Evolutionary conservation across 2,888 invertebrate species (phyloP).

Genomic region (Hermodice carunculata): DNA sequence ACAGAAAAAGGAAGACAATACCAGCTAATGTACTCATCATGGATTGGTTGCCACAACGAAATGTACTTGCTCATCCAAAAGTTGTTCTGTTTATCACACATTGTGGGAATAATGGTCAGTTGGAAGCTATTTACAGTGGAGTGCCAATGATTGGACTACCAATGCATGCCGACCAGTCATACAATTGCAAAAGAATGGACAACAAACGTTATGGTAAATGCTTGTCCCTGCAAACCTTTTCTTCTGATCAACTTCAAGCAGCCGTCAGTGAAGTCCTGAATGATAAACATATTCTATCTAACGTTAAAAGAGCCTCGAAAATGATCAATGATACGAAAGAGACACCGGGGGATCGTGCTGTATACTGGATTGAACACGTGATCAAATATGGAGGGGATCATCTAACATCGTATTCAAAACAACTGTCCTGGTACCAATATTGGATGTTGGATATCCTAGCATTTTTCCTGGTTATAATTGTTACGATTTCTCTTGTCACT

Average conservation of each 20-base stretch:
- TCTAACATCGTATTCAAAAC: conserved; percentile 17
- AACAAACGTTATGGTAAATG: conserved; percentile 15
- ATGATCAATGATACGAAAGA: conserved; percentile 6
- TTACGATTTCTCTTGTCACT: too few relatives aligned
- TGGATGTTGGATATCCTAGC: neutral
- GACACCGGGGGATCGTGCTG: conserved; percentile 15
- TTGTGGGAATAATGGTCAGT: conserved; percentile 25
- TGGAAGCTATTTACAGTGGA: conserved; percentile 19
- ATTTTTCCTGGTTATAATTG: too few relatives aligned
- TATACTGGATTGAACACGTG: conserved; percentile 27
- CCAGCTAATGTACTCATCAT: conserved; percentile 23
- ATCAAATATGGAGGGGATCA: conserved; percentile 18
- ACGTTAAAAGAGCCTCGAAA: conserved; percentile 18
- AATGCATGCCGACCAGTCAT: conserved; percentile 14
- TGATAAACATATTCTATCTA: conserved; percentile 10
- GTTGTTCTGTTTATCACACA: conserved; percentile 24
- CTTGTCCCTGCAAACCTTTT: conserved; percentile 11
- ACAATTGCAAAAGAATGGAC: conserved; percentile 17
- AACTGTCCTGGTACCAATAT: conserved; percentile 13
- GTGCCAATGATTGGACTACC: conserved; percentile 27
- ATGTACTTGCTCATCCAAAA: conserved; percentile 7
- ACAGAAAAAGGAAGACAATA: neutral
- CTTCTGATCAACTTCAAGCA: too few relatives aligned
- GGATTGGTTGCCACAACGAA: conserved; percentile 28
- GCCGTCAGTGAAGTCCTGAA: conserved; percentile 10